A percentile compares a stretch with the other conserved stretches of the same genome.
Evolutionary conservation across 2,797 vertebrate genomes (phyloP).

Genomic region (Pterois miles): DNA sequence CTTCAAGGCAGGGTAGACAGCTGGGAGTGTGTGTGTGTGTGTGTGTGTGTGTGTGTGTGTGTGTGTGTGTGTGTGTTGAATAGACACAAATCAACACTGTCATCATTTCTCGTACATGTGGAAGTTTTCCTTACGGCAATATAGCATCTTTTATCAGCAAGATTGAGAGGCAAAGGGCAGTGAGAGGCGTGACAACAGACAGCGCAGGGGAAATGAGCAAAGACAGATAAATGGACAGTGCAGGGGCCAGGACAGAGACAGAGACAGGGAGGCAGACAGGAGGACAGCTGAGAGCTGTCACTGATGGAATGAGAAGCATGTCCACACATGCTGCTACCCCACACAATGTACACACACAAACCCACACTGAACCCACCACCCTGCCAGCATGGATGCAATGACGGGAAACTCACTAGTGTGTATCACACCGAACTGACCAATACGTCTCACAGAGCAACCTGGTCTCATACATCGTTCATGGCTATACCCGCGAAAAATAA

Average conservation of each 20-base stretch:
- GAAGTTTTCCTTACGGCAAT: neutral
- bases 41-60: constrained; percentile 16
- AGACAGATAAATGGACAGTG: constrained; percentile 1
- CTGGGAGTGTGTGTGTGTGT: constrained; percentile 38
- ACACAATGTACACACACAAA: constrained; percentile 2
- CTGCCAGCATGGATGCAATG: constrained; percentile 13
- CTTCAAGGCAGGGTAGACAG: constrained; percentile 57
- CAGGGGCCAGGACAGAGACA: constrained; percentile 1
- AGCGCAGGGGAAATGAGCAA: neutral
- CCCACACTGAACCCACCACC: constrained; percentile 1
- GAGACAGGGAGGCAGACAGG: constrained; percentile 40
- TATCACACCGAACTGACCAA: neutral
- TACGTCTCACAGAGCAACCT: no score
- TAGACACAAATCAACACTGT: constrained; percentile 14
- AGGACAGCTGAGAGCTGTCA: constrained; percentile 70
- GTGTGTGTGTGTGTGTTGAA: neutral
- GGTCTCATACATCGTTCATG: no score
- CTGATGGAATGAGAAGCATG: constrained; percentile 60
- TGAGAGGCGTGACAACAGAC: neutral
- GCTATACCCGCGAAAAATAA: no score
- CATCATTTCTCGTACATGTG: constrained; percentile 10
- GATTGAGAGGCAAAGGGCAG: neutral
- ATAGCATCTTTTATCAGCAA: neutral
- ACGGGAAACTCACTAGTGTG: neutral
- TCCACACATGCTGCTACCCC: constrained; percentile 39